These are phyloP conservation scores for Paramormyrops kingsleyae DNA, from an alignment of 2,113 vertebrate species.

Conservation along the genomic window DNA sequence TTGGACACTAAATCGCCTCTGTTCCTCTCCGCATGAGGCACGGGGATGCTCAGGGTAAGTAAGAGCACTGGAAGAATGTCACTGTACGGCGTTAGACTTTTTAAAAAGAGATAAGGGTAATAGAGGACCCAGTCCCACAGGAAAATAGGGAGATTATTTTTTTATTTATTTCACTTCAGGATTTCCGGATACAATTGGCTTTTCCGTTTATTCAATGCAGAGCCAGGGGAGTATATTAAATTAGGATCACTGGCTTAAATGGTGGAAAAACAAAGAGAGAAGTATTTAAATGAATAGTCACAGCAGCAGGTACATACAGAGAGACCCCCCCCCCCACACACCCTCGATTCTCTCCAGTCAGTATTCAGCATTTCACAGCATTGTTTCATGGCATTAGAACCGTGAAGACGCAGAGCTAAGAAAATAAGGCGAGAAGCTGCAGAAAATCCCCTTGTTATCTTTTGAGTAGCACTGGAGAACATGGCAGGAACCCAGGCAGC, in stretches of 20 bases:
- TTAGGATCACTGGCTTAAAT: constrained; percentile 5
- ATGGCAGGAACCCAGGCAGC: neutral
- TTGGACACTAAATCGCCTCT: neutral
- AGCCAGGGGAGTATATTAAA: neutral
- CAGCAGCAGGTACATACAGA: no score
- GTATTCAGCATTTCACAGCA: neutral
- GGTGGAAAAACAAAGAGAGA: neutral
- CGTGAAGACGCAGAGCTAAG: neutral
- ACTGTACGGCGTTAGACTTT: neutral
- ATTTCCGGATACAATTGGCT: neutral
- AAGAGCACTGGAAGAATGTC: neutral
- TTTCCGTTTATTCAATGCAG: neutral
- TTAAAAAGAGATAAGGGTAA: neutral
- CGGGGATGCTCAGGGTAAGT: neutral
- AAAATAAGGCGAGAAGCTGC: neutral
- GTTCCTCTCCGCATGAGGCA: neutral
- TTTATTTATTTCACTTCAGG: neutral
- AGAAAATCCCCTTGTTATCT: neutral
- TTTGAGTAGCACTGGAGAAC: neutral
- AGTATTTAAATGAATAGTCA: neutral
- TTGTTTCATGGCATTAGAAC: neutral
- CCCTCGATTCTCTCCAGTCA: neutral
- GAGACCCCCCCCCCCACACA: neutral
- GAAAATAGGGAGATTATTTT: no score
- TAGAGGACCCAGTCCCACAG: neutral